These are phyloP conservation scores for Lordiphosa mommai DNA, from an alignment of 1,140 invertebrate genomes.

Conservation along the genomic window DNA sequence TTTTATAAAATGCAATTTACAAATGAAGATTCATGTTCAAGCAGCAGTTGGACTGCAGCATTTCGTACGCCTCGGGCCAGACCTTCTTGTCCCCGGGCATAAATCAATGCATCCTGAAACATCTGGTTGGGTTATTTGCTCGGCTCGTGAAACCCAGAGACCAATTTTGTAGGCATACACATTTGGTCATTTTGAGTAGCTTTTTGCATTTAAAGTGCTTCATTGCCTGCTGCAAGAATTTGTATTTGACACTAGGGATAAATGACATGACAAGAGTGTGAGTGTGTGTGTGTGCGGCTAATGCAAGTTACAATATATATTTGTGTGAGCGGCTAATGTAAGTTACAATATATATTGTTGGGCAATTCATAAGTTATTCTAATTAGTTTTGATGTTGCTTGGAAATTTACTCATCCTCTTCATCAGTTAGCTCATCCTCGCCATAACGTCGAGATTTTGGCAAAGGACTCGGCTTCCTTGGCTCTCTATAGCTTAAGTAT, in stretches of 20 bases:
- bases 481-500: not conserved
- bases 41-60: not conserved
- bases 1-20: conserved; percentile 42
- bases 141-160: conserved; percentile 17
- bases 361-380: too few species aligned
- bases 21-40: conserved; percentile 33
- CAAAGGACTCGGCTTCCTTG: not conserved
- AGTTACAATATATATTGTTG: too few species aligned
- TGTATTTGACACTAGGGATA: conserved; percentile 6
- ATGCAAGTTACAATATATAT: not conserved
- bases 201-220: conserved; percentile 40
- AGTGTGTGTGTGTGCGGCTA: too few species aligned
- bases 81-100: conserved; percentile 13
- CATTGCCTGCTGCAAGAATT: conserved; percentile 5
- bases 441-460: not conserved
- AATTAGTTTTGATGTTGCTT: too few species aligned
- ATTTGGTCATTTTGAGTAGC: conserved; percentile 4
- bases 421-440: not conserved
- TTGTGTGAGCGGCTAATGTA: too few species aligned
- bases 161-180: conserved; percentile 8
- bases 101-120: conserved; percentile 49
- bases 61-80: not conserved
- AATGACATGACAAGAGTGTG: too few species aligned
- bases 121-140: conserved; percentile 23
- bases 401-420: too few species aligned